Evolutionary conservation across 2,888 invertebrate genomes (phyloP), one percentile per base, ranked within the genome.

Genomic region (Catocala sponsa): DNA sequence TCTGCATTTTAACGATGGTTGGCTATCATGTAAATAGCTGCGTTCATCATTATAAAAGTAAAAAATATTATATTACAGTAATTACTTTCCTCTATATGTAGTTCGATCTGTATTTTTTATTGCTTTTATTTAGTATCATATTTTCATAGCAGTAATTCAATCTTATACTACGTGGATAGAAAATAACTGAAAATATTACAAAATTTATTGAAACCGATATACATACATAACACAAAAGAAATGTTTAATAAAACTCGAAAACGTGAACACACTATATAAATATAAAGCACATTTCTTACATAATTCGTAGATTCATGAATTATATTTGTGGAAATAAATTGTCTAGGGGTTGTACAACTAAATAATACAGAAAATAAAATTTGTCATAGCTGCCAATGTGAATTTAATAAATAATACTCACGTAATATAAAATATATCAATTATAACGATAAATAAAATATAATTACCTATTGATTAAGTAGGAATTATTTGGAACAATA

Each of bases 401-500:
- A 52, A 56, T 55, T 62, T 63, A 50, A 68, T 74, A 75, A 75
- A 68, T 68, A 59, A 68, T 63, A 70, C 50, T 54, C 53, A 67
- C 49, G 62, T 47, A 72, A 66, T 61, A 64, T 70, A 66, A 68
- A 70, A 74, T 71, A 64, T 72, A 59, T 60, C 48, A 66, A 65
- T 71, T 41, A 71, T 65, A 76, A 75, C 68, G 11, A 64, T 66
- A 76, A 74, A 62, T 68, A 65, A 68, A 67, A 68, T 66, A 72
- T 25, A 63, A 57, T n/a, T n/a, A n/a, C n/a, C 47, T 65, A 53
- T 54, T 50, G 41, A 66, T 63, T 59, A 59, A n/a, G 47, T 65
- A 63, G 63, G 61, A 63, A 67, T 75, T 72, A 75, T 74, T 74
- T 74, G 74, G 63, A 75, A 68, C 73, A 64, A 57, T 59, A 62